These are phyloP conservation scores for Gambelia wislizenii DNA, from an alignment of 2,797 vertebrate genomes.

Conservation along the genomic window DNA sequence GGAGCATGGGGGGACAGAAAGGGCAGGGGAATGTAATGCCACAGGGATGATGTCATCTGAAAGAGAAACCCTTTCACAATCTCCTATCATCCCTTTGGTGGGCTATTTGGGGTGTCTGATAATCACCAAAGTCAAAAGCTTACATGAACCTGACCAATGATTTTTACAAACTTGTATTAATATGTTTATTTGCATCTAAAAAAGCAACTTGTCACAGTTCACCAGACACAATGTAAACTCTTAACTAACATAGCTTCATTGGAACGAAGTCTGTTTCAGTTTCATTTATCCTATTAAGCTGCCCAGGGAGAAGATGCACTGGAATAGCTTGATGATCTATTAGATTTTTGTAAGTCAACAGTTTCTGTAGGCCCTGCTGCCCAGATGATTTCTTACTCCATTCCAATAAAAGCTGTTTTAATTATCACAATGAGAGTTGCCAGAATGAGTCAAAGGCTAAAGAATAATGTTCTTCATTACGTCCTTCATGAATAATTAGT, in stretches of 20 bases:
- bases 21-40: no score
- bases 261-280: conserved; percentile 27
- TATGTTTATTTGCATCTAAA: conserved; percentile 20
- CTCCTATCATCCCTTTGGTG: no score
- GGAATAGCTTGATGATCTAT: background rate
- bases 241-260: conserved; percentile 22
- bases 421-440: conserved; percentile 58
- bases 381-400: conserved; percentile 39
- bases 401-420: conserved; percentile 57
- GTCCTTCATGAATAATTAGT: conserved; percentile 41
- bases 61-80: no score
- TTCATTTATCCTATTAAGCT: conserved; percentile 7
- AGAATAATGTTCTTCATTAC: conserved; percentile 55
- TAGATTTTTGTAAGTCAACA: conserved; percentile 45
- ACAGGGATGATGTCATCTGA: no score
- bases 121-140: conserved; percentile 49
- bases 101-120: no score
- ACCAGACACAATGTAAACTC: conserved; percentile 40
- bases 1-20: no score
- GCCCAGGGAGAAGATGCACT: background rate
- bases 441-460: conserved; percentile 34
- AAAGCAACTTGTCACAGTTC: conserved; percentile 41
- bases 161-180: conserved; percentile 35
- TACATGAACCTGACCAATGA: conserved; percentile 18
- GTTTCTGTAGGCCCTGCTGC: conserved; percentile 50